Conservation (phyloP, 2,113 vertebrate genomes). For the Halichoeres trimaculatus region DNA sequence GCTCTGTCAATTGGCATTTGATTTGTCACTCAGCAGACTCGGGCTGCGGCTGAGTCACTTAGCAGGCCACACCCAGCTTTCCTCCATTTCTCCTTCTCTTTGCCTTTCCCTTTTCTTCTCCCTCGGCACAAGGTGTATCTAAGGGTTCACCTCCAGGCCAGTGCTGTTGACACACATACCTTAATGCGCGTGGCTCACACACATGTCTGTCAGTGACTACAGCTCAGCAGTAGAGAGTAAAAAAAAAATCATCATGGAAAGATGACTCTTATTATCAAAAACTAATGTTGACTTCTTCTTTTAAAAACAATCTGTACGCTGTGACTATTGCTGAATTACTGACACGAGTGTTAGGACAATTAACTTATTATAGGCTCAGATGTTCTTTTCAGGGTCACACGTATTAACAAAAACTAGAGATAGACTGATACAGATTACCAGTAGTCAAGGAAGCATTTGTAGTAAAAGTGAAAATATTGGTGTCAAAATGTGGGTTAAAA, state of each 20-base stretch:
- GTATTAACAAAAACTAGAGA: constrained; percentile 1
- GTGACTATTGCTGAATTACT: background rate
- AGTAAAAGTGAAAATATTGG: too few relatives aligned
- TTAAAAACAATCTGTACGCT: background rate
- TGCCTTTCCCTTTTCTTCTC: constrained; percentile 76
- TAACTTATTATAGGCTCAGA: background rate
- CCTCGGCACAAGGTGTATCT: constrained; percentile 66
- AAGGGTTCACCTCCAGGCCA: constrained; percentile 78
- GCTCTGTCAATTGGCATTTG: constrained; percentile 78
- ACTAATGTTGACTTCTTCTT: constrained; percentile 4
- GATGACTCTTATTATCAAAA: constrained; percentile 30
- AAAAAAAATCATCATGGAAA: constrained; percentile 48
- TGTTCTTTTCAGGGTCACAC: constrained; percentile 8
- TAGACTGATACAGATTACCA: too few relatives aligned
- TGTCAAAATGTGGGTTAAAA: too few relatives aligned
- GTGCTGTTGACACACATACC: constrained; percentile 78
- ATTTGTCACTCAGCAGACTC: constrained; percentile 80
- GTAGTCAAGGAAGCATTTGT: too few relatives aligned
- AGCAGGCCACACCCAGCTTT: constrained; percentile 73
- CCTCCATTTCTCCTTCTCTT: constrained; percentile 33
- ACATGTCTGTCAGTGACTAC: constrained; percentile 64
- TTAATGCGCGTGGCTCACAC: constrained; percentile 72
- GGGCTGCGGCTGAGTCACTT: constrained; percentile 71
- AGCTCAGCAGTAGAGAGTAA: constrained; percentile 4
- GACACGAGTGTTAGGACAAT: background rate